Evolutionary conservation across 92 coral and sea anemone genomes (phyloP).

Genomic region (Porites cylindrica): DNA sequence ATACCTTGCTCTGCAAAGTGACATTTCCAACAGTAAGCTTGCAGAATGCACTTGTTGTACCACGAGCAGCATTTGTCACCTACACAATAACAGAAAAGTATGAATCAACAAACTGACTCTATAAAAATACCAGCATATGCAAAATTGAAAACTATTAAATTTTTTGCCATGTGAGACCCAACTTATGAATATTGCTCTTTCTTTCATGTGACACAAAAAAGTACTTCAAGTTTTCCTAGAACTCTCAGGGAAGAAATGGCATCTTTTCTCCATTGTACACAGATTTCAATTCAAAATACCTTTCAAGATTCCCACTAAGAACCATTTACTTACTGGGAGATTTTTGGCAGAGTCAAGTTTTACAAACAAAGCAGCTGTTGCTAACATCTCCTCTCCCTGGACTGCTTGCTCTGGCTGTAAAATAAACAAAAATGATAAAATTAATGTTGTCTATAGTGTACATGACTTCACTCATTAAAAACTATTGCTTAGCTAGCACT

Average conservation of each 20-base stretch:
- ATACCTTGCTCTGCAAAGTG: constrained; percentile 90
- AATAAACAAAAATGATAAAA: background rate
- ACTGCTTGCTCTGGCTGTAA: constrained; percentile 85
- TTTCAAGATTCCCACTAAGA: too few relatives aligned
- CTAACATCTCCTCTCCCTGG: constrained; percentile 88
- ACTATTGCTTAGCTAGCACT: too few relatives aligned
- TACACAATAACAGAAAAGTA: background rate
- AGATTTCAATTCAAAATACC: too few relatives aligned
- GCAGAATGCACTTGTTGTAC: constrained; percentile 94
- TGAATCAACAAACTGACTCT: background rate
- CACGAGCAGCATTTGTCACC: constrained; percentile 94
- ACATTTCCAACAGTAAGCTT: constrained; percentile 94
- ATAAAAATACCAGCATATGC: background rate
- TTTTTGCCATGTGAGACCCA: too few relatives aligned
- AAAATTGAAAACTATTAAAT: too few relatives aligned
- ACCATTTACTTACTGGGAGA: constrained; percentile 83
- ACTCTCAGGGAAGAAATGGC: too few relatives aligned
- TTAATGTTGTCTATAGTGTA: background rate
- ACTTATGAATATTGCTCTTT: too few relatives aligned
- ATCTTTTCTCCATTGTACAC: too few relatives aligned
- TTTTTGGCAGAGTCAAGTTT: constrained; percentile 98
- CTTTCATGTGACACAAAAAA: too few relatives aligned
- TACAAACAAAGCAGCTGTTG: constrained; percentile 95
- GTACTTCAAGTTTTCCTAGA: too few relatives aligned
- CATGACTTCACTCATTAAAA: background rate